Percentiles rank a stretch among this genome's conserved stretches.
Evolutionary conservation across 2,797 vertebrate genomes (phyloP).

Genomic region (Apogon hyalosoma): DNA sequence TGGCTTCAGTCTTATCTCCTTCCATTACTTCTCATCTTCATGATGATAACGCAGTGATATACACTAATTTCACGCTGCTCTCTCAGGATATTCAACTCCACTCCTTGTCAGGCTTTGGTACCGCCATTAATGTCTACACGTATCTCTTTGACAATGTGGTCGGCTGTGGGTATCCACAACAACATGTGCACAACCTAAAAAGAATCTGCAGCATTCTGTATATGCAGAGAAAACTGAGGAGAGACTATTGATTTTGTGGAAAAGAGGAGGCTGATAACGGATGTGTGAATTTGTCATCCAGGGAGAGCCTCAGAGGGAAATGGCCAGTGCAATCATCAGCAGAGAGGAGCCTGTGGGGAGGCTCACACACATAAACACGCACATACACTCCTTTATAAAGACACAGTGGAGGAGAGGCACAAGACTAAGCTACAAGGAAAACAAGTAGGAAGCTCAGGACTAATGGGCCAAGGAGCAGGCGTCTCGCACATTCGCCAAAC

Average conservation of each 20-base stretch:
- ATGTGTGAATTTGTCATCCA: constrained; percentile 77
- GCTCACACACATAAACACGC: constrained; percentile 51
- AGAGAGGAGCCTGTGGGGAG: constrained; percentile 59
- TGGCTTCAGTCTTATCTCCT: background rate
- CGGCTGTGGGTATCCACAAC: constrained; percentile 15
- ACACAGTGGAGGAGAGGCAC: constrained; percentile 39
- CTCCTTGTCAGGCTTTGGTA: constrained; percentile 1
- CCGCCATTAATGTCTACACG: background rate
- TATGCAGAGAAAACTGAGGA: constrained; percentile 62
- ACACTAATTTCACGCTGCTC: background rate
- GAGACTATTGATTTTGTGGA: constrained; percentile 75
- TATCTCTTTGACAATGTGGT: constrained; percentile 1
- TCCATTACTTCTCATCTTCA: constrained; percentile 17
- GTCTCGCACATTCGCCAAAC: constrained; percentile 23
- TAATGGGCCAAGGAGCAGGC: constrained; percentile 39
- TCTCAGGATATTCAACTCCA: constrained; percentile 4
- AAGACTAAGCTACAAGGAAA: constrained; percentile 49
- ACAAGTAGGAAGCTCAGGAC: constrained; percentile 36
- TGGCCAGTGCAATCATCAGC: constrained; percentile 69
- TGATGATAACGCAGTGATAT: background rate
- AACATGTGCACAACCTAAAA: constrained; percentile 14
- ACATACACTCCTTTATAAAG: constrained; percentile 57
- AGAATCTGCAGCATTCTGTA: constrained; percentile 26
- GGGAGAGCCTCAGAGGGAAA: constrained; percentile 67
- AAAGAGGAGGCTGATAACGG: constrained; percentile 70